Evolutionary conservation across 2,797 vertebrate genomes (phyloP).

Genomic region (Linurgus olivaceus): DNA sequence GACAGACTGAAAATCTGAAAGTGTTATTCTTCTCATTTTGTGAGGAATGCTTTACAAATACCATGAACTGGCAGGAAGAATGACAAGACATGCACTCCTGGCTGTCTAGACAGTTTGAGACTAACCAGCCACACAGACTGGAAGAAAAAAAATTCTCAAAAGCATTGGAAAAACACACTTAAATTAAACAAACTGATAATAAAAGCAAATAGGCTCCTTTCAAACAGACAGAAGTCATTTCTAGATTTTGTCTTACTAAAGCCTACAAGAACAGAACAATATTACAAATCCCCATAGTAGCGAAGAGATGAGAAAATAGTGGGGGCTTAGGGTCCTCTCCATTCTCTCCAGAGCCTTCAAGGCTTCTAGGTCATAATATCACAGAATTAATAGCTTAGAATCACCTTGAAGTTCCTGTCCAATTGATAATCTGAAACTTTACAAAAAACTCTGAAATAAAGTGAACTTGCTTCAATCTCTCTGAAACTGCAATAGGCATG

Average conservation of each 20-base stretch:
- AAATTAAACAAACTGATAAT: slow-evolving; percentile 1
- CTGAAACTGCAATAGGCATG: not conserved
- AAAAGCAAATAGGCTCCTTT: not conserved
- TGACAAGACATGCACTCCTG: not conserved
- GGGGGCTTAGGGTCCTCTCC: not conserved
- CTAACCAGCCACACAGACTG: not conserved
- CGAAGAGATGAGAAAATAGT: not conserved
- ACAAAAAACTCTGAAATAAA: not conserved
- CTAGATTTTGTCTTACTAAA: not conserved
- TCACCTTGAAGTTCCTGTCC: not conserved
- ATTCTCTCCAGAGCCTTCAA: not conserved
- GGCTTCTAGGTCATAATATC: not conserved
- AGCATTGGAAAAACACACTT: not conserved
- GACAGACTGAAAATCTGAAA: not conserved
- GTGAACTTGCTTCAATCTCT: not conserved
- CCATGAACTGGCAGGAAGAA: not conserved
- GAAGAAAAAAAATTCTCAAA: not conserved
- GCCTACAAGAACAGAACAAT: not conserved
- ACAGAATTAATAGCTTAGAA: not conserved
- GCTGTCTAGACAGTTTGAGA: not conserved
- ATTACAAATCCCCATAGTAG: not conserved
- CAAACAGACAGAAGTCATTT: not conserved
- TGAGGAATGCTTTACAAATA: not conserved
- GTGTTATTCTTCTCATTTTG: not conserved
- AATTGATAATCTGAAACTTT: not conserved